Conservation (phyloP, 2,888 invertebrate genomes). For the Operophtera brumata region DNA sequence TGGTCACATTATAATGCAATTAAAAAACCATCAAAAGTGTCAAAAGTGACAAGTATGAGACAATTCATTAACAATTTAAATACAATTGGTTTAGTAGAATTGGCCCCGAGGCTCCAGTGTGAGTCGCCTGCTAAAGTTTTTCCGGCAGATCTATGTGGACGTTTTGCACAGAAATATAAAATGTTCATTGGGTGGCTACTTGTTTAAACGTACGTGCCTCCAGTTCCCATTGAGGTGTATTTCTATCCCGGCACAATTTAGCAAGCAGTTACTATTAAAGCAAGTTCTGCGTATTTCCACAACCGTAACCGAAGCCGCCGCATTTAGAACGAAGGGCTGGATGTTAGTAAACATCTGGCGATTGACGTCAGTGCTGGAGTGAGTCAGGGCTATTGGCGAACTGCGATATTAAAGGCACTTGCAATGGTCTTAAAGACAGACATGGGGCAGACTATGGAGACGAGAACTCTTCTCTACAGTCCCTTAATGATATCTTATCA, state of each 20-base stretch:
- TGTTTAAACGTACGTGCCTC: not conserved
- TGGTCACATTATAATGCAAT: too few species aligned
- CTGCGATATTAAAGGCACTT: not conserved
- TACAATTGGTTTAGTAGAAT: too few species aligned
- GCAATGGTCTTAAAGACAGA: not conserved
- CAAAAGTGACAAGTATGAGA: too few species aligned
- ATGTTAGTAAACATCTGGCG: slow-evolving; percentile 31
- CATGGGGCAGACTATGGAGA: too few species aligned
- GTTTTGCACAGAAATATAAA: too few species aligned
- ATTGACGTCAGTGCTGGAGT: slow-evolving; percentile 25
- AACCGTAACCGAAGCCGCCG: not conserved
- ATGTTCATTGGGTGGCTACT: not conserved
- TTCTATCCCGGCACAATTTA: not conserved
- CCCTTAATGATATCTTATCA: too few species aligned
- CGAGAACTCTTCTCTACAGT: too few species aligned
- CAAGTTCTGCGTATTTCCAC: not conserved
- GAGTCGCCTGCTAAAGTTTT: too few species aligned
- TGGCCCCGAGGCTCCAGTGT: too few species aligned
- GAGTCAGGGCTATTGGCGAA: not conserved
- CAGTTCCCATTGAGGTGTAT: not conserved
- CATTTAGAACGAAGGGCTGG: slow-evolving; percentile 24
- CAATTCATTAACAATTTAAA: too few species aligned
- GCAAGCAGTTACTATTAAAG: not conserved
- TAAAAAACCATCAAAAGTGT: too few species aligned
- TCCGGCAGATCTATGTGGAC: too few species aligned